These are phyloP conservation scores for Saguinus midas DNA, from an alignment of 2,113 vertebrate genomes.

Conservation along the genomic window DNA sequence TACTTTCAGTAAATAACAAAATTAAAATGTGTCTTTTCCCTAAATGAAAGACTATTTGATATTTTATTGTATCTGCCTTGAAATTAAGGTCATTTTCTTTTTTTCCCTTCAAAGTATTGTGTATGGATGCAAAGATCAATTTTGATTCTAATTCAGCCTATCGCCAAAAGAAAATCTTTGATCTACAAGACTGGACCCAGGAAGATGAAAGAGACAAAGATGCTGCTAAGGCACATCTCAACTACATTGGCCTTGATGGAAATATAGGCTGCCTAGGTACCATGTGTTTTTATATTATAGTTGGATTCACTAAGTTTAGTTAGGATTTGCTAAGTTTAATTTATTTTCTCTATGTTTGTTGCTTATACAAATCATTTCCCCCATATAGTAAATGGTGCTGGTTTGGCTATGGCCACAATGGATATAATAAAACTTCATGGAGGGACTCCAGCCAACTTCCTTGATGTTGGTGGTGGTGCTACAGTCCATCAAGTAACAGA, in stretches of 20 bases:
- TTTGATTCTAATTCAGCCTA: constrained; percentile 97
- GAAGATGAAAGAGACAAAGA: constrained; percentile 93
- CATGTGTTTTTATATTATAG: neutral
- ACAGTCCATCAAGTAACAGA: constrained; percentile 99
- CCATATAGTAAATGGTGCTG: constrained; percentile 95
- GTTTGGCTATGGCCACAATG: constrained; percentile 99
- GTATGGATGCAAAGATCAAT: constrained; percentile 99
- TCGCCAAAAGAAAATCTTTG: constrained; percentile 95
- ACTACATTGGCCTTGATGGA: constrained; percentile 98
- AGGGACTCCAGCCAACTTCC: constrained; percentile 97
- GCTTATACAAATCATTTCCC: constrained; percentile 48
- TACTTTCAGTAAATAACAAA: constrained; percentile 21
- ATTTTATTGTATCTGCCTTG: neutral
- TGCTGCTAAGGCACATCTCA: constrained; percentile 94
- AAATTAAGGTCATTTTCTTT: constrained; percentile 30
- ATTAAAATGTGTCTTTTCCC: neutral
- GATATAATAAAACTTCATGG: constrained; percentile 99
- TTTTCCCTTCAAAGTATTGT: constrained; percentile 89
- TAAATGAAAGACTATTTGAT: neutral
- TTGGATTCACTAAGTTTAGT: neutral
- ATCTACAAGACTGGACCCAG: constrained; percentile 96
- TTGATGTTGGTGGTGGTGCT: constrained; percentile 98
- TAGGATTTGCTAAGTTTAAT: neutral
- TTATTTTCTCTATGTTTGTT: constrained; percentile 34
- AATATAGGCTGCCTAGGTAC: constrained; percentile 97